Base-by-base conservation (phyloP, 2,113 vertebrate species). In the Ellobius talpinus region DNA sequence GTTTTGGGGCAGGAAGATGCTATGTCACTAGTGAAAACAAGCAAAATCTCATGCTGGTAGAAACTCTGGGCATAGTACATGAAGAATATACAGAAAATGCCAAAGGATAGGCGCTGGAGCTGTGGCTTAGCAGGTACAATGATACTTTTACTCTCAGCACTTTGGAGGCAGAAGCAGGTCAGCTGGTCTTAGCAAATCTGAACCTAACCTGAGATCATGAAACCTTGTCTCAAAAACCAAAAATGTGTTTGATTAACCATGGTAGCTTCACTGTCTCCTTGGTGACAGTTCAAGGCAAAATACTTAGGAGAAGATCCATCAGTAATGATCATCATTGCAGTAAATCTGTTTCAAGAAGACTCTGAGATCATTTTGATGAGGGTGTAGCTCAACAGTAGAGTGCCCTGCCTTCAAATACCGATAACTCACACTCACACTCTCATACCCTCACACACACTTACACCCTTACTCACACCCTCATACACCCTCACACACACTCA, bases 261-360 rank as follows among this genome's bases (percentile, higher is more conserved):
- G 5, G 65, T 36, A 36, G 29, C 33, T 92, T 96, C 66, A 45
- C 24, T 93, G 82, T 92, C 66, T 73, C 81, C 61, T 94, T n/a
- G 26, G n/a, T 86, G 90, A 88, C 92, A 96, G 74, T 90, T 92
- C 73, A 97, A 95, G 58, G n/a, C 79, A 94, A 84, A 88, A 87
- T 90, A 92, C 47, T 86, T 77, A 92, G 14, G n/a, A 65, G 23
- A 87, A 72, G 36, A 93, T 12, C 50, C 66, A 68, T 63, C 42
- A 24, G 13, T 70, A 93, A 52, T 52, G 33, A 91, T 52, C n/a
- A 74, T 66, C n/a, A 55, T 47, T 91, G 66, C 42, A 17, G 0
- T 68, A 82, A 86, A 89, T 50, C 12, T 65, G 91, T 90, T 85
- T 87, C 77, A 66, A 89, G 65, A 52, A 97, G 39, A 84, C 42